A percentile compares a stretch with the other conserved stretches of the same genome.
phyloP scores from a whole-genome alignment of 2,113 vertebrate genomes.

The Macrotis lagotis region DNA sequence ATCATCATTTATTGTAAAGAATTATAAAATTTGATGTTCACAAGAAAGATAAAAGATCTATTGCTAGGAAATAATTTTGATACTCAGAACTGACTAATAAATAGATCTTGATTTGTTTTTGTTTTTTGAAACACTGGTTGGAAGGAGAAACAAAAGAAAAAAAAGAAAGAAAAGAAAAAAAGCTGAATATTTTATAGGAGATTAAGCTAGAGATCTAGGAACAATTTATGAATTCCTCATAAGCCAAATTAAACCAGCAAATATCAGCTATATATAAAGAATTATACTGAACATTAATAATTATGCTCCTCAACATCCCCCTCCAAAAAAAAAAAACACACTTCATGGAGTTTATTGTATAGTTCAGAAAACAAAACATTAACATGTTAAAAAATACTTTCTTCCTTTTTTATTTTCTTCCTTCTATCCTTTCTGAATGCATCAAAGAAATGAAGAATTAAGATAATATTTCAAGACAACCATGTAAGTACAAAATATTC shows the following conservation, averaged over 20 bases:
- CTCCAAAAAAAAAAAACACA: slow-evolving; percentile 18
- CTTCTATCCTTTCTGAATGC: not conserved
- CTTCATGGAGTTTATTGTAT: not conserved
- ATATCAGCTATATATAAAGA: slow-evolving; percentile 27
- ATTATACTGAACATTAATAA: not conserved
- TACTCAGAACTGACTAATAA: slow-evolving; percentile 58
- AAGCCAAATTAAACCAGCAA: slow-evolving; percentile 36
- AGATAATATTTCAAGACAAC: not conserved
- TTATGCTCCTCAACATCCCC: not conserved
- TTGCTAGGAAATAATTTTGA: slow-evolving; percentile 61
- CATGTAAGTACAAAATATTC: not conserved
- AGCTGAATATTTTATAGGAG: not conserved
- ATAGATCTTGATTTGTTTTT: slow-evolving; percentile 50
- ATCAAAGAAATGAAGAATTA: not conserved
- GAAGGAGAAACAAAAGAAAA: not conserved
- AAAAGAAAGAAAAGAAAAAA: not conserved
- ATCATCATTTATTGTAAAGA: slow-evolving; percentile 68
- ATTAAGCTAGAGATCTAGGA: not conserved
- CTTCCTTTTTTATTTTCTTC: not conserved
- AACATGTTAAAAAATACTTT: not conserved
- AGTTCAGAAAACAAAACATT: slow-evolving; percentile 11
- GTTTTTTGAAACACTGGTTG: slow-evolving; percentile 15
- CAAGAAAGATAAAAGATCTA: slow-evolving; percentile 58
- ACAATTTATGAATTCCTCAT: slow-evolving; percentile 22
- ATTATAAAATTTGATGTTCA: slow-evolving; percentile 60